Conservation (phyloP, 2,113 vertebrate genomes). For the Tetrax tetrax region DNA sequence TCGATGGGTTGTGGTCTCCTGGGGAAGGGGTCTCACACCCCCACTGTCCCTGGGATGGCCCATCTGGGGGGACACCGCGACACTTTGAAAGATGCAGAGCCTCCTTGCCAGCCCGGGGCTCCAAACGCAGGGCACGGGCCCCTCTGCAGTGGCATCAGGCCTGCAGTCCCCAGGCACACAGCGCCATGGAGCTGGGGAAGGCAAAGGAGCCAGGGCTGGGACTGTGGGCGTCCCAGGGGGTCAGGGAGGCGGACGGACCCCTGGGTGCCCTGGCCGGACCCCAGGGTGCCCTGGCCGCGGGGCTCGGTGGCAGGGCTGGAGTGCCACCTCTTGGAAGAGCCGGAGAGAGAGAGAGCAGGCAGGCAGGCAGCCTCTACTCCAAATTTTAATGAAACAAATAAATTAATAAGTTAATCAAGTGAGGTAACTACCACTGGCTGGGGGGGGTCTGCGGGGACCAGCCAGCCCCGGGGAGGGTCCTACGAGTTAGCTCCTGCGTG, state of each 20-base stretch:
- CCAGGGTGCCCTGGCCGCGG: background rate
- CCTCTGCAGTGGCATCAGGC: background rate
- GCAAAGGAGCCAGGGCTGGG: rapidly evolving
- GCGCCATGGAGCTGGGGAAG: rapidly evolving
- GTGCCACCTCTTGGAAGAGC: conserved; percentile 56
- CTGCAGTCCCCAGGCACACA: rapidly evolving
- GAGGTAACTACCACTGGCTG: conserved; percentile 82
- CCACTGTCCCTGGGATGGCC: rapidly evolving
- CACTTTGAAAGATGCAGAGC: background rate
- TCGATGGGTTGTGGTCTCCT: background rate
- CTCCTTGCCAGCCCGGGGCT: rapidly evolving
- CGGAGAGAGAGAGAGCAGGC: background rate
- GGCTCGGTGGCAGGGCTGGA: background rate
- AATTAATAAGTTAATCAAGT: conserved; percentile 94
- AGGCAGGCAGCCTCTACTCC: conserved; percentile 75
- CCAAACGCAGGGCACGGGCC: rapidly evolving
- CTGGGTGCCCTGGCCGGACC: background rate
- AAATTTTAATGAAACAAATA: conserved; percentile 95
- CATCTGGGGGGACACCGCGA: rapidly evolving
- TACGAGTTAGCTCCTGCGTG: background rate
- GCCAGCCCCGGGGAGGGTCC: conserved; percentile 29
- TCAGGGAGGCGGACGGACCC: background rate
- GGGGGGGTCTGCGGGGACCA: conserved; percentile 64
- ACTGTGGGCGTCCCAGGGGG: too few relatives aligned
- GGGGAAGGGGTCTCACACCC: background rate